Evolutionary conservation across 2,888 invertebrate genomes (phyloP), one percentile per base, ranked within the genome.

Genomic region (Lamellibrachia satsuma): DNA sequence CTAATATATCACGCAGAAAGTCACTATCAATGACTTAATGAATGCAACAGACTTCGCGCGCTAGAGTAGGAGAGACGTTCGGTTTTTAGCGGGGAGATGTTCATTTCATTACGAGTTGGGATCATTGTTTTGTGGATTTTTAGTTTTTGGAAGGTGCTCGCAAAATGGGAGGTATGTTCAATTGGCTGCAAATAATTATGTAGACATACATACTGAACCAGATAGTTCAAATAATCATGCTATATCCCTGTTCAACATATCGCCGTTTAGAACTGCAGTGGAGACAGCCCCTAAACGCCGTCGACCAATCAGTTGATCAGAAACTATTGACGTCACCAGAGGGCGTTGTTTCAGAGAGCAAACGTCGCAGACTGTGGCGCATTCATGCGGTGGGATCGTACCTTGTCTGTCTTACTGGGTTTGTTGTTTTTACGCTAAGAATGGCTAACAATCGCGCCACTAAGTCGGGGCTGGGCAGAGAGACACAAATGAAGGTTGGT

Each of bases 381-480:
- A 22, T 22, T 6, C 75, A 75, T n/a, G 75, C 75, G 75, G 22
- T 75, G 0, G 22, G 22, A 6, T 75, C 22, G 15, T 75, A n/a
- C n/a, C 22, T 75, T n/a, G 75, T 75, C 75, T 75, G 75, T n/a
- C 22, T 75, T 75, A 75, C 22, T 22, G 6, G 22, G 75, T 75
- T 75, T 75, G 75, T 75, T 75, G 75, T 22, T 75, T 39, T 75
- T 75, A 75, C 75, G 75, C 22, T 15, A 6, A 75, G 75, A 75
- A 75, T 75, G 75, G 75, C 75, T 75, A 75, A 75, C 75, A 15
- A 75, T 75, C 75, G 75, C 75, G 93, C 93, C 57, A 52, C 93
- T 52, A 93, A 93, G 52, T 93, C 93, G n/a, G 93, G 93, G 1
- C 92, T 93, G 9, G 93, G 92, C 92, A 57, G 93, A 52, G 93